Base-by-base conservation (phyloP, 2,797 vertebrate species). In the Fratercula arctica region DNA sequence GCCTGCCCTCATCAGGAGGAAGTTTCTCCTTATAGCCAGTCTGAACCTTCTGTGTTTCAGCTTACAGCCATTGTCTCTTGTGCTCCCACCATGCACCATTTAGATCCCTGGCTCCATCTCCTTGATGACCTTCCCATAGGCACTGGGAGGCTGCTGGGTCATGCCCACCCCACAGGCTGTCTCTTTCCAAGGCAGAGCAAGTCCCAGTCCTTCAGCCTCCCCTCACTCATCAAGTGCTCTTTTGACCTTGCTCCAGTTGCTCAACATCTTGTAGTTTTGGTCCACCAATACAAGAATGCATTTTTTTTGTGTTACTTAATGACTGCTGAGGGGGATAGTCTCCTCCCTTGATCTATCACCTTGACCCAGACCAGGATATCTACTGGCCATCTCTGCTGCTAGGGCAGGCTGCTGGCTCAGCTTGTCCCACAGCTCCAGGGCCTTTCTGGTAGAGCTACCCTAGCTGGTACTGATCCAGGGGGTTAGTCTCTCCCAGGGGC, bases 31-130 rank as follows among this genome's bases (percentile, higher is more conserved):
- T 45, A 7, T 1, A 41, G 18, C 19, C 17, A 10, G 10, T n/a
- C 39, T 51, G 35, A 82, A 31, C 23, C 3, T 84, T 7, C 31
- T 11, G 20, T 53, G 24, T 76, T 87, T 81, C 10, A 14, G 1
- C 1, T 63, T 70, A 28, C 11, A 14, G 16, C 24, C 1, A 0
- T 19, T 53, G 9, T 31, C 17, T 64, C 23, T 35, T 26, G 39
- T n/a, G 35, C 15, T 90, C 15, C 18, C 5, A 28, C 11, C 6
- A 29, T 6, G 3, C 5, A 16, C 8, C 5, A 12, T 35, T 33
- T 29, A 70, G 26, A 26, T 35, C 11, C 4, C 19, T 60, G 66
- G 9, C 33, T 85, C 23, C 10, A 11, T 61, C 20, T 92, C 16
- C 41, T 54, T 37, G 39, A 60, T 66, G 31, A 33, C 31, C 29